Conservation (phyloP, 2,113 vertebrate genomes). For the Halichoeres trimaculatus region DNA sequence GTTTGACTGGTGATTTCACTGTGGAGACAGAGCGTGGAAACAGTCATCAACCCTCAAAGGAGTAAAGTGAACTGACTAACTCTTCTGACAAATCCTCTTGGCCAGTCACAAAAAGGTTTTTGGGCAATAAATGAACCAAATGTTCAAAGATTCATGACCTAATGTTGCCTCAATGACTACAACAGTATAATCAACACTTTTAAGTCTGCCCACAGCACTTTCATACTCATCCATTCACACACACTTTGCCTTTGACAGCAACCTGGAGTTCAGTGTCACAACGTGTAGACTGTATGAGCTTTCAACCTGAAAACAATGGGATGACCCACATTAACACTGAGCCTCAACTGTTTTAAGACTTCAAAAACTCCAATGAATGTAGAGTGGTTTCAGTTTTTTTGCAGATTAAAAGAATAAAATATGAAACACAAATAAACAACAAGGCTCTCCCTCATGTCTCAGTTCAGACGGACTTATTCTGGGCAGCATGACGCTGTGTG, state of each 20-base stretch:
- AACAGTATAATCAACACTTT: too few species aligned
- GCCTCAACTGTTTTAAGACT: too few species aligned
- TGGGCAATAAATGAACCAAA: neutral
- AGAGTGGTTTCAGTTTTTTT: neutral
- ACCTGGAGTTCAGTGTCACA: too few species aligned
- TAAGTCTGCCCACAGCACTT: too few species aligned
- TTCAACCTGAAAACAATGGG: too few species aligned
- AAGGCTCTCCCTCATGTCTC: neutral
- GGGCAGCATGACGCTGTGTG: slow-evolving; percentile 6
- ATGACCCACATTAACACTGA: too few species aligned
- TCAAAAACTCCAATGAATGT: neutral
- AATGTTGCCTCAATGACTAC: neutral
- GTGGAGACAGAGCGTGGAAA: slow-evolving; percentile 38
- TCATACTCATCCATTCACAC: too few species aligned
- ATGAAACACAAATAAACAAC: too few species aligned
- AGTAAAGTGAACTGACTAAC: neutral
- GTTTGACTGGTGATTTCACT: slow-evolving; percentile 19
- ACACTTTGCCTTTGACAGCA: too few species aligned
- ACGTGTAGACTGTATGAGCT: too few species aligned
- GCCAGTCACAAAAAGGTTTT: neutral
- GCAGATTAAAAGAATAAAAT: too few species aligned
- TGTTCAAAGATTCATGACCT: neutral
- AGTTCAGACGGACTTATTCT: neutral
- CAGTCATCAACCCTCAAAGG: neutral
- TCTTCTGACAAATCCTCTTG: neutral